Evolutionary conservation across 1,140 invertebrate genomes (phyloP), one percentile per base, ranked within the genome.

Genomic region (Acromyrmex charruanus): DNA sequence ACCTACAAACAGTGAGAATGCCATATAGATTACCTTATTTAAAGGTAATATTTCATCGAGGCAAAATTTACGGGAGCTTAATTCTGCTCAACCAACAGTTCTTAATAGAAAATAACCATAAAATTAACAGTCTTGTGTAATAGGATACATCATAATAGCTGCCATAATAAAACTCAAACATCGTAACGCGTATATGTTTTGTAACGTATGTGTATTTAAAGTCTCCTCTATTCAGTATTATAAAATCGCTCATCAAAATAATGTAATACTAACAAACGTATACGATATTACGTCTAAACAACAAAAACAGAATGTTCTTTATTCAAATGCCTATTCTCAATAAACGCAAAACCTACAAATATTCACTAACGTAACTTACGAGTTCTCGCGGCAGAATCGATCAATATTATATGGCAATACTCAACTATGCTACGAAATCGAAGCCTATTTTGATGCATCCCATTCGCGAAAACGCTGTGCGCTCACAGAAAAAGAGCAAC

Each of bases 401-500:
- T 61, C 80, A 35, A 82, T 72, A 81, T 51, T 55, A n/a, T 10
- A 5, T 35, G 21, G 25, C 12, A 16, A 59, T 44, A 44, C 16
- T 74, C 12, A 25, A 59, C 21, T n/a, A 5, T 49, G 7, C 25
- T 44, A n/a, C 14, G 55, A 61, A 82, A 31, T 66, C 39, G 68
- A 39, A 72, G 39, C 80, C 55, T 71, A 28, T 69, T 81, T 81
- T 21, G 31, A 35, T 25, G 66, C 12, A 28, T 72, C 18, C 63
- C 25, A n/a, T 74, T 39, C 55, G 55, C 80, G 69, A 18, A 74
- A 75, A 61, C 59, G 25, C 35, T 49, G 51, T 49, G 35, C 69
- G 25, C 59, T 44, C 44, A 59, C 69, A 69, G 39, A 84, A 84
- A 84, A 84, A 75, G 69, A 84, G 69, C 69, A 84, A 75, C 80